Conservation (phyloP, 2,888 invertebrate species). For the Heliconius aoede region DNA sequence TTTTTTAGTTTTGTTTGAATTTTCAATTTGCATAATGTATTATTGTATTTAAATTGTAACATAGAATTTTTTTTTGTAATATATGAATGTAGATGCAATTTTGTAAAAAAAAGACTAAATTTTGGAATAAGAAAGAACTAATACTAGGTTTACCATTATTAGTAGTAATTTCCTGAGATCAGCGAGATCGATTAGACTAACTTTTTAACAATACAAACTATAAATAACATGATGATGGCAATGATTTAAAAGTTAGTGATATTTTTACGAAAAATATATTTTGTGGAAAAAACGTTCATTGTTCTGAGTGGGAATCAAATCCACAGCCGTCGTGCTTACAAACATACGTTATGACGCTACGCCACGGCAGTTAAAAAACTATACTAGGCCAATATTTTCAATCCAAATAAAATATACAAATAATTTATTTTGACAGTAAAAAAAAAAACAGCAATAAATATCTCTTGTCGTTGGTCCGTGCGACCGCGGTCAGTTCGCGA, state of each 20-base stretch:
- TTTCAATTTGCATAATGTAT: conserved; percentile 7
- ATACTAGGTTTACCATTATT: too few relatives aligned
- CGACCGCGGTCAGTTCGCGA: conserved; percentile 24
- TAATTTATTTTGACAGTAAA: neutral
- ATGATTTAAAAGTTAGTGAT: too few relatives aligned
- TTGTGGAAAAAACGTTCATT: neutral
- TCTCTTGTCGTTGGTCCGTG: neutral
- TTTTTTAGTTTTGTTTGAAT: conserved; percentile 27
- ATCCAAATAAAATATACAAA: neutral
- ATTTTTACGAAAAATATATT: neutral
- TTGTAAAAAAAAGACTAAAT: too few relatives aligned
- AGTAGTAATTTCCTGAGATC: too few relatives aligned
- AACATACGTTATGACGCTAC: neutral
- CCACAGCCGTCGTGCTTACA: neutral
- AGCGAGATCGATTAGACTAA: too few relatives aligned
- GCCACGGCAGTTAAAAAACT: neutral
- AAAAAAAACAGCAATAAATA: conserved; percentile 10
- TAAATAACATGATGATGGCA: too few relatives aligned
- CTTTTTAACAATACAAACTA: too few relatives aligned
- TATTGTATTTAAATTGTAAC: neutral
- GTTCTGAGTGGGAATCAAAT: neutral
- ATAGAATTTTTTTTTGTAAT: neutral
- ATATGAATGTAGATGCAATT: too few relatives aligned
- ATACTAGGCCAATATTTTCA: neutral
- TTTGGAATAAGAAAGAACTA: too few relatives aligned